These are phyloP conservation scores for Ephestia elutella DNA, from an alignment of 1,140 invertebrate genomes.

Conservation along the genomic window DNA sequence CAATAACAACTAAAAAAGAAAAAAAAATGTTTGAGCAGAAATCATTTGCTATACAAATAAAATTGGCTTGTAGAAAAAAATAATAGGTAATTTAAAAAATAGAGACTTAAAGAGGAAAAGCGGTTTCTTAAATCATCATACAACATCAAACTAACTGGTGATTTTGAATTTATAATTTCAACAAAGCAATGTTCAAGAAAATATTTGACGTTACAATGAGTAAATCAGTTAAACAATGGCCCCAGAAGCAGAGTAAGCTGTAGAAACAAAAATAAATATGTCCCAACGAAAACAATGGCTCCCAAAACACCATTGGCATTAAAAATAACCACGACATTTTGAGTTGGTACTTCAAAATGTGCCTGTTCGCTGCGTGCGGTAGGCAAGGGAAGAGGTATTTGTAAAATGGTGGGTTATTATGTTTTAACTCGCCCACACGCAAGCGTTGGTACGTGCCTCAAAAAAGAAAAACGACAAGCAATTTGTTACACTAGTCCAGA, in stretches of 20 bases:
- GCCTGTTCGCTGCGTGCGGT: conserved; percentile 52
- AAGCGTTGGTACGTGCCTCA: conserved; percentile 42
- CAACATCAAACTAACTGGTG: no score
- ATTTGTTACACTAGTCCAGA: conserved; percentile 39
- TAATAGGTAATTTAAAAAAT: no score
- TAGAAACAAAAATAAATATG: conserved; percentile 45
- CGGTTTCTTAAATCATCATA: no score
- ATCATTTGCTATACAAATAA: no score
- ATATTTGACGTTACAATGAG: background rate
- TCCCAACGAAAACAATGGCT: conserved; percentile 61
- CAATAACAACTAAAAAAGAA: no score
- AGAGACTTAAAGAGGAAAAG: no score
- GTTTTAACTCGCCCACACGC: conserved; percentile 57
- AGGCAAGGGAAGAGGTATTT: conserved; percentile 46
- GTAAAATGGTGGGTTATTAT: conserved; percentile 46
- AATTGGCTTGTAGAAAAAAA: no score
- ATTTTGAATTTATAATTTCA: background rate
- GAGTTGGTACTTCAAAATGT: conserved; percentile 54
- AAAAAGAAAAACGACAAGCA: conserved; percentile 26
- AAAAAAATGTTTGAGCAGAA: no score
- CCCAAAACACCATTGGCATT: conserved; percentile 33
- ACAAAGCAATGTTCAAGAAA: background rate
- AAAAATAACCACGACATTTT: conserved; percentile 50
- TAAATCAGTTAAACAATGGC: conserved; percentile 22
- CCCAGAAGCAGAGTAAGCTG: conserved; percentile 40